phyloP scores from a whole-genome alignment of 2,888 invertebrate species.

The Andrena minutula region DNA sequence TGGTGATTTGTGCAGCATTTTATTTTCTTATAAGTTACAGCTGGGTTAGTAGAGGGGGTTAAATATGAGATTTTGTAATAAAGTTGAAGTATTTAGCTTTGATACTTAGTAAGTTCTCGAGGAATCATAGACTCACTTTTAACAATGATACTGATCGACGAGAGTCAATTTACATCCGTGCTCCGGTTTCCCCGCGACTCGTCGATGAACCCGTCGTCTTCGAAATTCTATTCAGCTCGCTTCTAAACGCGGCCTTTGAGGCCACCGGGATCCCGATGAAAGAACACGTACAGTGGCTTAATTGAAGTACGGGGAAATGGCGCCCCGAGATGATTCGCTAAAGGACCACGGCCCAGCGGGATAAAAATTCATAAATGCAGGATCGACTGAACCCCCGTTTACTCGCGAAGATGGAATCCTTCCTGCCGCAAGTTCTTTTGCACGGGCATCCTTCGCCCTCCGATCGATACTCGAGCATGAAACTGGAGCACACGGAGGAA shows the following conservation, averaged over 20 bases:
- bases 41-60: no score
- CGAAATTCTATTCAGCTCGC: conserved; percentile 24
- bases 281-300: conserved; percentile 28
- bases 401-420: conserved; percentile 21
- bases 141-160: conserved; percentile 1
- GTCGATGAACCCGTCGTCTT: conserved; percentile 27
- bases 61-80: no score
- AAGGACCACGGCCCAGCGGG: not conserved
- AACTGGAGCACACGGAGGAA: conserved; percentile 5
- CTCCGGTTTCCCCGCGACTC: conserved; percentile 13
- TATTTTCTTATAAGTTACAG: no score
- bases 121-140: not conserved
- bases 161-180: conserved; percentile 23
- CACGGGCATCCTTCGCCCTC: conserved; percentile 4
- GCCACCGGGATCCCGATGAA: conserved; percentile 8
- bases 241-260: not conserved
- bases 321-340: conserved; percentile 24
- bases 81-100: no score
- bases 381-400: conserved; percentile 13
- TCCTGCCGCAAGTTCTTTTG: not conserved
- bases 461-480: not conserved
- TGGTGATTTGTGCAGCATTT: no score
- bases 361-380: conserved; percentile 44
- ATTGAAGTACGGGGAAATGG: conserved; percentile 26
- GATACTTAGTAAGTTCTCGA: not conserved